These are phyloP conservation scores for Conus ventricosus DNA, from an alignment of 1,140 invertebrate genomes.

Conservation along the genomic window DNA sequence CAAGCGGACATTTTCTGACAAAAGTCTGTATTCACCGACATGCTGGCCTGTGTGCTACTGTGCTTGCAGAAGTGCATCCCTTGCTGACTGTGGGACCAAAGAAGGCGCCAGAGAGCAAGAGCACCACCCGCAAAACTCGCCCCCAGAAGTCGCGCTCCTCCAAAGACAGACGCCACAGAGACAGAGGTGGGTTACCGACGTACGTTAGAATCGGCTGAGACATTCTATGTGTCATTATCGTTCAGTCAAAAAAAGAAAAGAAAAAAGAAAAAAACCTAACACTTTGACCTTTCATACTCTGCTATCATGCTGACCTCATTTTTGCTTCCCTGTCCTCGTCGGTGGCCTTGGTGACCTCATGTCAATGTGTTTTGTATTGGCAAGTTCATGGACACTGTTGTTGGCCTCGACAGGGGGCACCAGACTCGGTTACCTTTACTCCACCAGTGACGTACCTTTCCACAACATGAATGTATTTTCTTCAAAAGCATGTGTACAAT, in stretches of 20 bases:
- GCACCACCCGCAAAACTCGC: conserved; percentile 53
- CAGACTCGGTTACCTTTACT: too few species aligned
- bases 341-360: not conserved
- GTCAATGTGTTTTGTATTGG: not conserved
- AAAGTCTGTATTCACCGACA: not conserved
- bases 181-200: not conserved
- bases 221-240: not conserved
- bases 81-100: conserved; percentile 66
- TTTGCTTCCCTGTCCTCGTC: not conserved
- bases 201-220: too few species aligned
- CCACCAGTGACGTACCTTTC: too few species aligned
- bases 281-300: not conserved
- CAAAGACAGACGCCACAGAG: conserved; percentile 62
- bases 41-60: conserved; percentile 43
- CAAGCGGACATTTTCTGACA: too few species aligned
- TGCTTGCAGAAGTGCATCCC: conserved; percentile 85
- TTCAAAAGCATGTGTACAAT: too few species aligned
- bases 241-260: too few species aligned
- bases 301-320: not conserved
- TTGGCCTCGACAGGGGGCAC: too few species aligned
- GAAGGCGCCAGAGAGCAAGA: conserved; percentile 66
- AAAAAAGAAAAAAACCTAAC: too few species aligned
- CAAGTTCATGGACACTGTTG: not conserved
- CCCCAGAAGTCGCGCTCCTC: conserved; percentile 56
- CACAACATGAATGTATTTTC: too few species aligned